A percentile compares a stretch with the other conserved stretches of the same genome.
These are phyloP conservation scores for Lepilemur ruficaudatus DNA, from an alignment of 2,797 vertebrate genomes.

Conservation along the genomic window DNA sequence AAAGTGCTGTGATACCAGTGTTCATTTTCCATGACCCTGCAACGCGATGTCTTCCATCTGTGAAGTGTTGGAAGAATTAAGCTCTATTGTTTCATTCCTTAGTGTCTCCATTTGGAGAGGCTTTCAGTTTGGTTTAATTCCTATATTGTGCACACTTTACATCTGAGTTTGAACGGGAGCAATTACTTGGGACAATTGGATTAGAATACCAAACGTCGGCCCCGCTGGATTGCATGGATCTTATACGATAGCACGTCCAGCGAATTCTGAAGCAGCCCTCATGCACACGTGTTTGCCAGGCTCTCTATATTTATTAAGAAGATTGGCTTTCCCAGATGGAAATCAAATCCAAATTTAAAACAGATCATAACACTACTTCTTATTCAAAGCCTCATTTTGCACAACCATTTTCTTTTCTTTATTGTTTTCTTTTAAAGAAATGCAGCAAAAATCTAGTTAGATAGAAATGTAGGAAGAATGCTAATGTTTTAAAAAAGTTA, in stretches of 20 bases:
- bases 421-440: background rate
- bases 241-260: background rate
- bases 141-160: background rate
- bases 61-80: slow-evolving; percentile 12
- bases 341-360: slow-evolving; percentile 55
- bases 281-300: background rate
- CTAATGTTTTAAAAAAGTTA: background rate
- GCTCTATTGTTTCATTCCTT: slow-evolving; percentile 9
- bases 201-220: slow-evolving; percentile 38
- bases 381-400: slow-evolving; percentile 21
- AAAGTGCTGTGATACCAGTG: background rate
- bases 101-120: slow-evolving; percentile 13
- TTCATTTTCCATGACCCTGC: slow-evolving; percentile 8
- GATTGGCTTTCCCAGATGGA: background rate
- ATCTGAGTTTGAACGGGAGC: slow-evolving; percentile 37
- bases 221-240: background rate
- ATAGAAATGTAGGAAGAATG: slow-evolving; percentile 4
- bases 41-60: background rate
- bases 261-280: background rate
- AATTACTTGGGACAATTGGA: slow-evolving; percentile 27
- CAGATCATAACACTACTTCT: background rate
- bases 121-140: background rate
- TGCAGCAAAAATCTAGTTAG: background rate
- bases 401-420: background rate
- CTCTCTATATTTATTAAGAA: background rate